Conservation (phyloP, 2,113 vertebrate species). For the Planiliza haematocheilus region DNA sequence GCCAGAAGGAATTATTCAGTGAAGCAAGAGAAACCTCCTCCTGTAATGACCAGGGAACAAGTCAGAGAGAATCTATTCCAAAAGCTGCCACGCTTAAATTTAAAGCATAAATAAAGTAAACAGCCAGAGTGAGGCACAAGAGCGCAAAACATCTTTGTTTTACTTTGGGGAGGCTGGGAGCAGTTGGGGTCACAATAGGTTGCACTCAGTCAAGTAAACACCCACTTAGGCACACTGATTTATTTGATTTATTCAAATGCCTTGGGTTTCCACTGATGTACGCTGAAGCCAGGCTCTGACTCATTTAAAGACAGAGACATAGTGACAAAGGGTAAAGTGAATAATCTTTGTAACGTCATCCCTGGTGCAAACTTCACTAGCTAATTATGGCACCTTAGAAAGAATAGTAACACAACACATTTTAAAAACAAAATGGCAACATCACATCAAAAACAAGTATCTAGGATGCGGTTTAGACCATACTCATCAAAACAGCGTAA, state of each 20-base stretch:
- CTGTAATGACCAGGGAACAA: conserved; percentile 54
- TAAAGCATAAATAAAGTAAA: conserved; percentile 69
- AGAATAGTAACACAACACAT: conserved; percentile 14
- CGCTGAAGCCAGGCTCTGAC: conserved; percentile 55
- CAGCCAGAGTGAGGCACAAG: conserved; percentile 49
- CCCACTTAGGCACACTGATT: conserved; percentile 60
- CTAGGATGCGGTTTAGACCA: not conserved
- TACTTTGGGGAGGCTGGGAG: conserved; percentile 52
- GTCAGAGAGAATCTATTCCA: conserved; percentile 59
- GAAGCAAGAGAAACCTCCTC: conserved; percentile 48
- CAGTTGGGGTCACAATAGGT: conserved; percentile 59
- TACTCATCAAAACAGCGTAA: not conserved
- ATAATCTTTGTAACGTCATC: conserved; percentile 59
- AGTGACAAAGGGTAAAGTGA: conserved; percentile 61
- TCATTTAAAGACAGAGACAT: conserved; percentile 59
- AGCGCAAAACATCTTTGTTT: conserved; percentile 59
- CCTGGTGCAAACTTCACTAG: conserved; percentile 44
- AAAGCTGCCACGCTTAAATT: conserved; percentile 49
- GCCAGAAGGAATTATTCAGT: conserved; percentile 66
- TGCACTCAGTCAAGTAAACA: conserved; percentile 63
- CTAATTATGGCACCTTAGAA: conserved; percentile 16
- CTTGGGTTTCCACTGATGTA: conserved; percentile 56
- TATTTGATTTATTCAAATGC: conserved; percentile 71
- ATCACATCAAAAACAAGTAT: not conserved
- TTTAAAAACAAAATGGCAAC: conserved; percentile 13